Evolutionary conservation across 2,113 vertebrate species (phyloP), one percentile per base, ranked within the genome.

Genomic region (Rattus rattus): DNA sequence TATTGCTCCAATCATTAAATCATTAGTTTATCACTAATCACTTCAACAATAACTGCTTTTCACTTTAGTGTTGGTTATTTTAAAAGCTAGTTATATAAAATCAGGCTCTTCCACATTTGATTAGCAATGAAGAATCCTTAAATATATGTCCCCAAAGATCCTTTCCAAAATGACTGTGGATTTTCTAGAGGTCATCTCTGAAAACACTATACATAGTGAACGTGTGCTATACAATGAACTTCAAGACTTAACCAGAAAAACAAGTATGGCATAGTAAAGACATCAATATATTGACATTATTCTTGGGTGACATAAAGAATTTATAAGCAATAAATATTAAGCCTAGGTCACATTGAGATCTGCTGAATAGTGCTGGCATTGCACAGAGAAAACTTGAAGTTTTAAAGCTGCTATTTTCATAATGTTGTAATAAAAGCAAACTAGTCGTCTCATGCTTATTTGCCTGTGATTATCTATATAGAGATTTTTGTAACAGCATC

Each of bases 381-480:
- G 61, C 87, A 33, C 28, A 96, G 75, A 90, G 65, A 95, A 93
- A 90, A 61, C 39, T 89, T 22, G n/a, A 69, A 59, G 4, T 89
- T 96, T 90, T 77, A 97, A 73, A 92, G 81, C 94, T 89, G 59
- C 47, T 79, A 36, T 86, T 96, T 97, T 91, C 72, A 94, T 81
- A 79, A 94, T 91, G 14, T 88, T 79, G 94, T 93, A 96, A 43
- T 81, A 95, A 92, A 49, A 96, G 81, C 54, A 73, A 97, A 95
- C 73, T 92, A 88, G 69, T 81, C 20, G 70, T 89, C 43, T 49
- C 54, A 49, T 43, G 26, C 52, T 94, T 95, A 94, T 96, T 97
- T 97, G 86, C 63, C 96, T 92, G 94, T 96, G 67, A 94, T 95
- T 97, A 47, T 90, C 84, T 49, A 61, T n/a, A 85, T 89, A 36